A percentile compares a stretch with the other conserved stretches of the same genome.
Conservation (phyloP, 1,140 invertebrate genomes). For the Hyles vespertilio region DNA sequence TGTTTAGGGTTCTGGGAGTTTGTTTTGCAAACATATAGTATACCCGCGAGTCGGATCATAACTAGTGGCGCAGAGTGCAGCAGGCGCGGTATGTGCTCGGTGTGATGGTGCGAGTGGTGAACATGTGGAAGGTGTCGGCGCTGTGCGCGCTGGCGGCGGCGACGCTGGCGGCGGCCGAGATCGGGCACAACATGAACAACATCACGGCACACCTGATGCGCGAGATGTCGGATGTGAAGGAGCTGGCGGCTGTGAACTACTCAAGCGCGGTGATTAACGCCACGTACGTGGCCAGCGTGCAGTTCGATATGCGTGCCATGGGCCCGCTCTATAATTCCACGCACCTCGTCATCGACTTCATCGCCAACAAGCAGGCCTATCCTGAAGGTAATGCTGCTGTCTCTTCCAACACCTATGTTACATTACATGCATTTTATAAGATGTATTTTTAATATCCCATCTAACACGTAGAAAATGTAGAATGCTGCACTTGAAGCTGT, state of each 20-base stretch:
- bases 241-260: constrained; percentile 58
- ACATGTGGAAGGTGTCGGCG: constrained; percentile 33
- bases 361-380: constrained; percentile 65
- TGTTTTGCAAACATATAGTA: constrained; percentile 62
- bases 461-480: too few relatives aligned
- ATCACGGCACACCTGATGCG: constrained; percentile 40
- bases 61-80: constrained; percentile 3
- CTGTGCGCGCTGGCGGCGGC: constrained; percentile 25
- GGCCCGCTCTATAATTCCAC: constrained; percentile 81
- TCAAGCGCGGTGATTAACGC: constrained; percentile 61
- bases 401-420: too few relatives aligned
- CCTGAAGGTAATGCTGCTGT: constrained; percentile 53
- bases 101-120: constrained; percentile 23
- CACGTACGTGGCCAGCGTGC: constrained; percentile 77
- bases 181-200: constrained; percentile 37
- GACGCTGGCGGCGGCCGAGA: constrained; percentile 34
- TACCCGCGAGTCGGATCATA: constrained; percentile 29
- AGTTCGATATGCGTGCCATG: constrained; percentile 81
- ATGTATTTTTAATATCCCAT: too few relatives aligned
- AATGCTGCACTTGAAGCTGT: too few relatives aligned
- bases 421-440: too few relatives aligned
- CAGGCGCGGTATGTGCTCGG: constrained; percentile 25
- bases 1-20: constrained; percentile 53
- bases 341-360: constrained; percentile 78
- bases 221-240: constrained; percentile 49